Evolutionary conservation across 2,888 invertebrate genomes (phyloP), one percentile per base, ranked within the genome.

Genomic region (Eristalinus aeneus): DNA sequence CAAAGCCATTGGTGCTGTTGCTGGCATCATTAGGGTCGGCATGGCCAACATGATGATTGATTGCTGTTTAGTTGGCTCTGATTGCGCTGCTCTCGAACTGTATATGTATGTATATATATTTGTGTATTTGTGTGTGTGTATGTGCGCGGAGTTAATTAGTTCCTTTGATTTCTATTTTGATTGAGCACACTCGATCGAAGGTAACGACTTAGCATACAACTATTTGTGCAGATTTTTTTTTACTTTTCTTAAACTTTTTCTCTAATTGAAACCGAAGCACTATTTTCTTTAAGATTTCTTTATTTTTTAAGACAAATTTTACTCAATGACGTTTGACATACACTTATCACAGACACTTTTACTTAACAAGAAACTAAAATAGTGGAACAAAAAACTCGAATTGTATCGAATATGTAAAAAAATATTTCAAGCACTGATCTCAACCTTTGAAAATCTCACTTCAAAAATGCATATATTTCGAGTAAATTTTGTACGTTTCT

Each of bases 21-120:
- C 93, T 89, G 93, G 93, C 93, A 93, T 93, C 93, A 93, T 93
- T 88, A 93, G 89, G 89, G 93, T 93, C 90, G 93, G 92, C 93
- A 93, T 93, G 88, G 93, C 93, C 92, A 93, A 93, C 93, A 93
- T 93, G 73, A 67, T 72, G 71, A 82, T 82, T 88, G 88, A 88
- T 77, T 79, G 83, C 81, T 78, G 67, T 76, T 86, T 67, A 73
- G 65, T 73, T 80, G 69, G 81, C 46, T 85, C 67, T 81, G 76
- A 71, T 68, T 86, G 87, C 54, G 84, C 68, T 88, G 75, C 61
- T 88, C 64, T 61, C 88, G 65, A 64, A 56, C 27, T 63, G 60
- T 73, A 27, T 27, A 27, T 27, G 27, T 27, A 5, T 27, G 27
- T 27, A 5, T 63, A 60, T 73, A n/a, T n/a, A n/a, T n/a, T n/a